A percentile compares a stretch with the other conserved stretches of the same genome.
Conservation (phyloP, 2,797 vertebrate genomes). For the Sebastes hubbsi region DNA sequence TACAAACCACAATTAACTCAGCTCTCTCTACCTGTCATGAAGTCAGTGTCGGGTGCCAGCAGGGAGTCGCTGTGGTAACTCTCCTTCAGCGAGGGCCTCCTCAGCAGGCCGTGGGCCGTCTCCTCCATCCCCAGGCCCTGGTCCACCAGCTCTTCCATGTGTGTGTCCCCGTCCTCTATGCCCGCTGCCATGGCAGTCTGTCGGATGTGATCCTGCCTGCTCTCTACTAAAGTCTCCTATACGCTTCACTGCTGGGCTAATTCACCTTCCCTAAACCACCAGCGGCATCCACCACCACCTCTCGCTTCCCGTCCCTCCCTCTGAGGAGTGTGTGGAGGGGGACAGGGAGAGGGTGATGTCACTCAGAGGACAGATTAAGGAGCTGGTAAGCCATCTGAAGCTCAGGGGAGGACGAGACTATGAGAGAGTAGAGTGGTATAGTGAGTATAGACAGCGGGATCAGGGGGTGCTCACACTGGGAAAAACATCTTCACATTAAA, state of each 20-base stretch:
- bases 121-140: slow-evolving; percentile 74
- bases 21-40: slow-evolving; percentile 76
- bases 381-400: slow-evolving; percentile 70
- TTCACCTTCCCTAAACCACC: slow-evolving; percentile 54
- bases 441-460: neutral
- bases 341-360: slow-evolving; percentile 64
- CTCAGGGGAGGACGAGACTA: slow-evolving; percentile 41
- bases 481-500: slow-evolving; percentile 29
- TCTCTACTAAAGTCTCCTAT: neutral
- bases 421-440: neutral
- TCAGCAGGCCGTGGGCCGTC: slow-evolving; percentile 42
- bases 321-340: slow-evolving; percentile 14
- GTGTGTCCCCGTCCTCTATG: slow-evolving; percentile 29
- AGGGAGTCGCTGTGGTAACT: slow-evolving; percentile 71
- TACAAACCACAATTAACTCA: neutral
- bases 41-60: slow-evolving; percentile 79
- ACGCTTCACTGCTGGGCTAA: slow-evolving; percentile 22
- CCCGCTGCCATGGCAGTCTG: slow-evolving; percentile 40
- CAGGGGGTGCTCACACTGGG: neutral
- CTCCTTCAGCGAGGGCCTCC: slow-evolving; percentile 66
- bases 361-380: slow-evolving; percentile 75
- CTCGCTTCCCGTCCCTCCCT: slow-evolving; percentile 21
- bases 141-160: slow-evolving; percentile 72
- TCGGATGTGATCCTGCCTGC: neutral
- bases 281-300: slow-evolving; percentile 4